These are phyloP conservation scores for Ophion ventricosus DNA, from an alignment of 2,888 invertebrate species.

Conservation along the genomic window DNA sequence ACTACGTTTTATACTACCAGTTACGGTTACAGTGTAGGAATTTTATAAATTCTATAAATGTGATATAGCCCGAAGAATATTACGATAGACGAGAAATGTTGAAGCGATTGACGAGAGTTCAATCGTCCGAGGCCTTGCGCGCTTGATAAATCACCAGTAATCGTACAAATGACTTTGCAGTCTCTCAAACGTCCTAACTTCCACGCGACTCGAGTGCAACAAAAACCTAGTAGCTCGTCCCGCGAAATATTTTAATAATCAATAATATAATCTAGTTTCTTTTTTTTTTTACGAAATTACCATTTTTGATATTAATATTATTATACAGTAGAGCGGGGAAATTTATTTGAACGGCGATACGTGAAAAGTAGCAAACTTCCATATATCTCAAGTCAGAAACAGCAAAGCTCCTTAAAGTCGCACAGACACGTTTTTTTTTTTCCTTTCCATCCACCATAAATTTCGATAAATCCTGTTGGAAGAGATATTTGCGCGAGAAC, in stretches of 20 bases:
- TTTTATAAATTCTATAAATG: neutral
- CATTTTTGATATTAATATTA: neutral
- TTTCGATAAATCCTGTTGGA: too few species aligned
- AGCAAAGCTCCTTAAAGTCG: neutral
- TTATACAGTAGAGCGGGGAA: neutral
- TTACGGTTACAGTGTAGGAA: neutral
- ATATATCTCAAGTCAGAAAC: neutral
- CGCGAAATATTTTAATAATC: neutral
- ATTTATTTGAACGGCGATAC: neutral
- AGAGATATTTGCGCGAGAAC: too few species aligned
- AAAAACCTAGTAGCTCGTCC: neutral
- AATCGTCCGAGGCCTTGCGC: neutral
- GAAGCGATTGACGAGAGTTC: neutral
- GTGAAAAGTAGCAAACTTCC: neutral
- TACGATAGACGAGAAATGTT: neutral
- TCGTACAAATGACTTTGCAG: neutral
- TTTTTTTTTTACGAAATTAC: neutral
- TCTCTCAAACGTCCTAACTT: neutral
- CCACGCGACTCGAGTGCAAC: neutral
- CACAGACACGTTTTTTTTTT: neutral
- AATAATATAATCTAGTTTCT: neutral
- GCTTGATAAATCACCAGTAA: neutral
- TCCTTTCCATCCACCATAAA: neutral
- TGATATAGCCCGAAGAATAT: neutral
- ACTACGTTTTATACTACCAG: neutral